Evolutionary conservation across 1,140 invertebrate species (phyloP).

Genomic region (Ceratosolen solmsi): DNA sequence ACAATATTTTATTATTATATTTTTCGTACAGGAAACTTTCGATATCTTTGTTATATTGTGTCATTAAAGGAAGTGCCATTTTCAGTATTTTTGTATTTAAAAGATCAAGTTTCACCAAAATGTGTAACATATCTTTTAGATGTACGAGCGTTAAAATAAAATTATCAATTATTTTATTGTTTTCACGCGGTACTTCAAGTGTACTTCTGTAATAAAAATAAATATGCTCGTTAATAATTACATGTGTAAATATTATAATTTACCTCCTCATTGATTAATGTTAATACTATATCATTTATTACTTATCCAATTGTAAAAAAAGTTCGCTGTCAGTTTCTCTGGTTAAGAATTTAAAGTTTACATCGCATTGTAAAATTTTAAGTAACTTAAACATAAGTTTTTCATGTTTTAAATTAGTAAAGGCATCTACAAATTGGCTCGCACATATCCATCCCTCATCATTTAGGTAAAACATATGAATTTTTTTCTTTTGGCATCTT

Average conservation of each 20-base stretch:
- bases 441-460: conserved; percentile 57
- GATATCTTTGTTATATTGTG: not conserved
- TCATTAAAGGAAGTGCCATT: conserved; percentile 21
- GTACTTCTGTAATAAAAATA: conserved; percentile 52
- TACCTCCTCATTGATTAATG: not conserved
- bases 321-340: conserved; percentile 46
- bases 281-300: conserved; percentile 39
- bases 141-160: conserved; percentile 53
- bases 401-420: conserved; percentile 51
- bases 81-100: conserved; percentile 37
- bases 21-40: not conserved
- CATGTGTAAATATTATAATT: conserved; percentile 7
- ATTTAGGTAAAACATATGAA: conserved; percentile 57
- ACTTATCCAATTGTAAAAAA: conserved; percentile 55
- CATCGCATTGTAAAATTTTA: not conserved
- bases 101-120: conserved; percentile 25
- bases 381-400: conserved; percentile 44
- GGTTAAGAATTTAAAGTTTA: conserved; percentile 50
- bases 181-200: conserved; percentile 45
- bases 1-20: conserved; percentile 36
- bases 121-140: conserved; percentile 46
- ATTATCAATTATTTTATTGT: conserved; percentile 24
- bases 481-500: conserved; percentile 23
- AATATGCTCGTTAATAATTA: conserved; percentile 19
- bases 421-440: conserved; percentile 56